A percentile compares a stretch with the other conserved stretches of the same genome.
Evolutionary conservation across 1,140 invertebrate genomes (phyloP).

Genomic region (Drosophila paulistorum): DNA sequence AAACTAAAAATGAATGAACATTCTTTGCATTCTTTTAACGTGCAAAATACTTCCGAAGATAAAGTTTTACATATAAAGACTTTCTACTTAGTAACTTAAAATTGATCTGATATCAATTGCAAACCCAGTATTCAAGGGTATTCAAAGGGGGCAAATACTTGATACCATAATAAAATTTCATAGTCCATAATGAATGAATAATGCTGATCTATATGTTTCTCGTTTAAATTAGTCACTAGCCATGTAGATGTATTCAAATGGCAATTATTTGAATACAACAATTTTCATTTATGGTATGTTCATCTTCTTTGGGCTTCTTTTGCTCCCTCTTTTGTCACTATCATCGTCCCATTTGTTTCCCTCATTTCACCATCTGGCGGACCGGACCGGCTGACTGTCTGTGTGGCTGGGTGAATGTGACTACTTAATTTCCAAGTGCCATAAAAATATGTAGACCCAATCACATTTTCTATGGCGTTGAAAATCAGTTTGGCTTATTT

Average conservation of each 20-base stretch:
- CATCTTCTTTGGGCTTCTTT: background rate
- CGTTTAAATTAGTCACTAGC: constrained; percentile 1
- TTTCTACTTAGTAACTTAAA: background rate
- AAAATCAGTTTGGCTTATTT: constrained; percentile 52
- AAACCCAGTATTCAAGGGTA: too few species aligned
- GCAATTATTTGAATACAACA: constrained; percentile 59
- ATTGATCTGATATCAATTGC: background rate
- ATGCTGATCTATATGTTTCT: background rate
- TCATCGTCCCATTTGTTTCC: background rate
- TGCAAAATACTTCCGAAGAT: background rate
- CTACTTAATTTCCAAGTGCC: constrained; percentile 65
- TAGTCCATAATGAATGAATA: too few species aligned
- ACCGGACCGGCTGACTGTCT: background rate
- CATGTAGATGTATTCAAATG: constrained; percentile 44
- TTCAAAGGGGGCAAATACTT: too few species aligned
- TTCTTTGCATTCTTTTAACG: background rate
- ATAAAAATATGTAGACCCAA: constrained; percentile 43
- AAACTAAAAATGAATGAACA: background rate
- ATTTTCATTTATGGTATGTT: constrained; percentile 42
- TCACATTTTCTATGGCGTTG: constrained; percentile 32
- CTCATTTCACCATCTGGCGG: constrained; percentile 43
- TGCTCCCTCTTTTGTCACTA: constrained; percentile 31
- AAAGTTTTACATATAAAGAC: background rate
- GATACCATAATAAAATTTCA: too few species aligned
- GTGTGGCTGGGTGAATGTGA: constrained; percentile 33